Evolutionary conservation across 2,888 invertebrate genomes (phyloP).

Genomic region (Colletes collaris): DNA sequence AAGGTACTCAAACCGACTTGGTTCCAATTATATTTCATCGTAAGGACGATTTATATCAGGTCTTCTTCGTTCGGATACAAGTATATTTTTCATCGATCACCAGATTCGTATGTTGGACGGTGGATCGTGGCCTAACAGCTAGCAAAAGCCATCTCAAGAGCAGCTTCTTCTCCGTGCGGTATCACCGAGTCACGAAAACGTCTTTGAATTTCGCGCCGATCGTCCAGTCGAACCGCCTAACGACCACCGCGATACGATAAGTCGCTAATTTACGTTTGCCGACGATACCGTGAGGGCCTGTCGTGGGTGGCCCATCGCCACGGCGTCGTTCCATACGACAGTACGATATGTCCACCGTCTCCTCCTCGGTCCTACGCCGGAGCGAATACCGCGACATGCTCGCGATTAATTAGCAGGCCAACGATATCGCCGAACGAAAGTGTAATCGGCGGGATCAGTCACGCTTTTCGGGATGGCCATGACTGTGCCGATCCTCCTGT

Average conservation of each 20-base stretch:
- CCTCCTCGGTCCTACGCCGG: conserved; percentile 19
- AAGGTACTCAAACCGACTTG: too few species aligned
- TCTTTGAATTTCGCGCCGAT: conserved; percentile 61
- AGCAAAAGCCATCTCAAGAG: neutral
- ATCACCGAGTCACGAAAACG: conserved; percentile 47
- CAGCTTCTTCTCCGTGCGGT: neutral
- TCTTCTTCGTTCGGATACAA: too few species aligned
- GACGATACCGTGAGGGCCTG: conserved; percentile 70
- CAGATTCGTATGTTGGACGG: too few species aligned
- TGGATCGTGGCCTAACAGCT: neutral
- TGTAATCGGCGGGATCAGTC: conserved; percentile 74
- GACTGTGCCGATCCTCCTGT: conserved; percentile 40
- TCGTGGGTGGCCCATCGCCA: conserved; percentile 77
- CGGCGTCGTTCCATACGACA: conserved; percentile 50
- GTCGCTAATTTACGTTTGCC: conserved; percentile 79
- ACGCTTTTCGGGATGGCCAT: conserved; percentile 73
- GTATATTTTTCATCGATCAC: too few species aligned
- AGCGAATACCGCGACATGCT: conserved; percentile 68
- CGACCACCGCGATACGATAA: conserved; percentile 74
- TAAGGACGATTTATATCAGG: too few species aligned
- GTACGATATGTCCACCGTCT: conserved; percentile 55
- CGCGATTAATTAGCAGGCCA: conserved; percentile 79
- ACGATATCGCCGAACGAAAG: conserved; percentile 70
- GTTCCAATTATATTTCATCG: too few species aligned
- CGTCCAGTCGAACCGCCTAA: conserved; percentile 48